A percentile compares a stretch with the other conserved stretches of the same genome.
phyloP scores from a whole-genome alignment of 1,140 invertebrate genomes.

The Pseudomyrmex sp. region DNA sequence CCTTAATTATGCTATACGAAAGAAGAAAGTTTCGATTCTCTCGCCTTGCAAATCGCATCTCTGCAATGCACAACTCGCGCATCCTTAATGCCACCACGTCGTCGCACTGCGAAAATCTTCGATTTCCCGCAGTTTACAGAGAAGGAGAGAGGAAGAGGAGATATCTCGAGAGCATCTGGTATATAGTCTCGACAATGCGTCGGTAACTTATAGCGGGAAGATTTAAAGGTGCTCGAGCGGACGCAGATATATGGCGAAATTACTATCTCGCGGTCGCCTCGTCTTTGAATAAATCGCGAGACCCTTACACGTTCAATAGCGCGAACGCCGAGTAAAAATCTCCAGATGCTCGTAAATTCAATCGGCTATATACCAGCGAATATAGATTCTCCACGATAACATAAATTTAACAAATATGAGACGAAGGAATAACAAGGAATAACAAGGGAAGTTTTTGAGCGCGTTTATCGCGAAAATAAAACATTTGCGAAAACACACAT shows the following conservation, averaged over 20 bases:
- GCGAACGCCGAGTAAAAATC: constrained; percentile 18
- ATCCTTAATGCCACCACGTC: background rate
- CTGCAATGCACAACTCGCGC: too few relatives aligned
- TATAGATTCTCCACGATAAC: background rate
- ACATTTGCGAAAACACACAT: background rate
- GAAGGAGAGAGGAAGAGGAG: background rate
- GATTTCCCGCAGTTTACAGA: background rate
- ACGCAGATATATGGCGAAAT: constrained; percentile 51
- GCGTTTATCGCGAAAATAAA: background rate
- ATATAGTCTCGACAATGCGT: background rate
- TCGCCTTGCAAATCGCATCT: constrained; percentile 8
- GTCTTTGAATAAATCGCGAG: constrained; percentile 37
- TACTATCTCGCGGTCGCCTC: constrained; percentile 37
- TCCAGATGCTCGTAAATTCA: constrained; percentile 5
- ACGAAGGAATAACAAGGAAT: constrained; percentile 8
- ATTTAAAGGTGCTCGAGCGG: constrained; percentile 40
- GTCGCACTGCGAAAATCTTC: constrained; percentile 1
- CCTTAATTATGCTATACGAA: background rate
- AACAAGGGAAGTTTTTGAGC: background rate
- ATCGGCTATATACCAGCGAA: background rate
- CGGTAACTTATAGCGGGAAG: constrained; percentile 24
- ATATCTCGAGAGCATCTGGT: constrained; percentile 1
- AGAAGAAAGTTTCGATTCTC: background rate
- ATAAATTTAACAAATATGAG: constrained; percentile 18
- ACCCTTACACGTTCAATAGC: constrained; percentile 24